Base-by-base conservation (phyloP, 2,113 vertebrate genomes). In the Caranx ignobilis region DNA sequence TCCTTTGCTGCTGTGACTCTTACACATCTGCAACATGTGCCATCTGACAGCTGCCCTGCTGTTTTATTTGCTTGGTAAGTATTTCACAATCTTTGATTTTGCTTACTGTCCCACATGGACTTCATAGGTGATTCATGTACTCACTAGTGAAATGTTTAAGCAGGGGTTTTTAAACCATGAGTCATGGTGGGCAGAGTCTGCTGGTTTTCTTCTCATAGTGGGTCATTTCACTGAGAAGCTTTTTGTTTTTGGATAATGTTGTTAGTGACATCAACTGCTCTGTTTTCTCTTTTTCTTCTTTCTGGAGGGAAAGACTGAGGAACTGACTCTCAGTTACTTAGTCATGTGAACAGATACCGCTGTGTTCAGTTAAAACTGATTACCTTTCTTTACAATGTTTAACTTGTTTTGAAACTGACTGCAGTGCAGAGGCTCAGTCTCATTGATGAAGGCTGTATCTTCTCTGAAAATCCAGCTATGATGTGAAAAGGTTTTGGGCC, bases 11-110 rank as follows among this genome's bases (percentile, higher is more conserved):
- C 41, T 68, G 63, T 60, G 54, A 61, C 6, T 43, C 59, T 13
- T 45, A 81, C 74, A 74, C 72, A 82, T 57, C 81, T 88, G 82
- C 75, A 93, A 41, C 75, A 95, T 95, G 95, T 74, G 79, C 55
- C 84, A 87, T 76, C 83, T 89, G 50, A 72, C 66, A 73, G 77
- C 64, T 34, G 59, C 79, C 39, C 68, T 92, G 68, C 73, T 95
- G 63, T 48, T 94, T 32, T 52, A 65, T 34, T 34, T 92, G 16
- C 75, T 86, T 39, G 93, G 95, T 95, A 79, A 95, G 95, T 95
- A 73, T 41, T 71, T 66, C 26, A 6, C n/a, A 10, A 34, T 13
- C 5, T 68, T 65, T 55, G 0, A 15, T 12, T 54, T 43, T 69
- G 18, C 3, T n/a, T 60, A 18, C 4, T 61, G 18, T 50, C 18